A percentile compares a stretch with the other conserved stretches of the same genome.
These are phyloP conservation scores for Sterna hirundo DNA, from an alignment of 2,113 vertebrate species.

Conservation along the genomic window DNA sequence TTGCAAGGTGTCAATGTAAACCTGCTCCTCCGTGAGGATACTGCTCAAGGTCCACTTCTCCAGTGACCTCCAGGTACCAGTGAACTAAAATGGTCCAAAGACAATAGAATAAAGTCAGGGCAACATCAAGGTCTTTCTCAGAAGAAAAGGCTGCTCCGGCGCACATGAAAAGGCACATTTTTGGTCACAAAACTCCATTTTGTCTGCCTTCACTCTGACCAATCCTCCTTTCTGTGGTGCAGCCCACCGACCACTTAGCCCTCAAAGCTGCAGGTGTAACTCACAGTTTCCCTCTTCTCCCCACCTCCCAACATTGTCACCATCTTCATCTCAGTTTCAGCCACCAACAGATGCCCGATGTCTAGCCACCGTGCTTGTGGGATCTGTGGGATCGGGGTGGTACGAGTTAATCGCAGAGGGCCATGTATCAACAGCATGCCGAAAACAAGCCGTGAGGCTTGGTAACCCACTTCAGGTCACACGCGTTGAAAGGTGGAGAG, in stretches of 20 bases:
- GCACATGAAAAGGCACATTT: background rate
- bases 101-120: background rate
- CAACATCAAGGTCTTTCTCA: background rate
- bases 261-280: background rate
- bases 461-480: background rate
- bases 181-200: background rate
- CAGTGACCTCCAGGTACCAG: background rate
- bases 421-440: background rate
- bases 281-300: background rate
- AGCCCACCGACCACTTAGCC: background rate
- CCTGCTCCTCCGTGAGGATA: background rate
- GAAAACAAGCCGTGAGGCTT: background rate
- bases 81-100: background rate
- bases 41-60: background rate
- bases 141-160: background rate
- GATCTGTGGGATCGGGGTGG: background rate
- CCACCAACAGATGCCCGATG: background rate
- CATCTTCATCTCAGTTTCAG: background rate
- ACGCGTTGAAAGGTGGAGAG: background rate
- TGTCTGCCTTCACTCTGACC: background rate
- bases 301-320: background rate
- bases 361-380: fast-evolving
- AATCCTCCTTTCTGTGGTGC: background rate
- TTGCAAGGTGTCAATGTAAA: background rate
- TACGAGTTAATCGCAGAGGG: background rate